Percentiles rank a stretch among this genome's conserved stretches.
These are phyloP conservation scores for Cremastinae sp. DNA, from an alignment of 2,888 invertebrate genomes.

Conservation along the genomic window DNA sequence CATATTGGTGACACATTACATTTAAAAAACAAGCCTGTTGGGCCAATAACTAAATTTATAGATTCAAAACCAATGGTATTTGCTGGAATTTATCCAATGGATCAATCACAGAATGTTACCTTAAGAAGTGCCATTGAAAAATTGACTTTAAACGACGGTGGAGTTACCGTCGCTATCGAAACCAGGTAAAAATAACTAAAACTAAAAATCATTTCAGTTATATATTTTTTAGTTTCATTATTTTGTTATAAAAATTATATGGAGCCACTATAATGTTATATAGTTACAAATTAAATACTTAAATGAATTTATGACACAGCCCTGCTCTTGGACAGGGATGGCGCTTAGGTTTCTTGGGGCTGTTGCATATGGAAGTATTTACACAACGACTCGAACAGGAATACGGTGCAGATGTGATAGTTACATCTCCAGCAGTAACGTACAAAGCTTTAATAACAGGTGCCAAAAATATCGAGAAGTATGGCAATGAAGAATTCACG, in stretches of 20 bases:
- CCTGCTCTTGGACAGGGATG: conserved; percentile 94
- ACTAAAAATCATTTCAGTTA: too few relatives aligned
- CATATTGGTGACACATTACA: conserved; percentile 90
- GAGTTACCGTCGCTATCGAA: conserved; percentile 91
- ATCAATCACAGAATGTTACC: conserved; percentile 90
- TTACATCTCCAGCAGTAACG: conserved; percentile 93
- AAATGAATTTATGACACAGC: conserved; percentile 80
- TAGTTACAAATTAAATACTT: conserved; percentile 9
- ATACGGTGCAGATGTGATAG: conserved; percentile 89
- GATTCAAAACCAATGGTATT: conserved; percentile 91
- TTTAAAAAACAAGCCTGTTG: conserved; percentile 82
- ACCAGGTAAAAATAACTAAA: too few relatives aligned
- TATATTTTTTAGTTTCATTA: too few relatives aligned
- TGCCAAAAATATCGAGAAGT: conserved; percentile 86
- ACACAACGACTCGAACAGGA: conserved; percentile 92
- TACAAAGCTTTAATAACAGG: conserved; percentile 90
- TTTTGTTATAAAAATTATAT: too few relatives aligned
- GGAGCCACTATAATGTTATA: neutral
- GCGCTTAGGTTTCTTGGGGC: conserved; percentile 92
- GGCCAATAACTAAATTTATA: conserved; percentile 85
- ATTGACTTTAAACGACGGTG: conserved; percentile 95
- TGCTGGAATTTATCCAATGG: conserved; percentile 94
- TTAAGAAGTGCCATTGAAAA: conserved; percentile 93
- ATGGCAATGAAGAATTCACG: conserved; percentile 83
- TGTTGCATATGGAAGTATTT: conserved; percentile 94